Percentiles rank a stretch among this genome's conserved stretches.
Evolutionary conservation across 2,888 invertebrate genomes (phyloP).

Genomic region (Brachyptera putata): DNA sequence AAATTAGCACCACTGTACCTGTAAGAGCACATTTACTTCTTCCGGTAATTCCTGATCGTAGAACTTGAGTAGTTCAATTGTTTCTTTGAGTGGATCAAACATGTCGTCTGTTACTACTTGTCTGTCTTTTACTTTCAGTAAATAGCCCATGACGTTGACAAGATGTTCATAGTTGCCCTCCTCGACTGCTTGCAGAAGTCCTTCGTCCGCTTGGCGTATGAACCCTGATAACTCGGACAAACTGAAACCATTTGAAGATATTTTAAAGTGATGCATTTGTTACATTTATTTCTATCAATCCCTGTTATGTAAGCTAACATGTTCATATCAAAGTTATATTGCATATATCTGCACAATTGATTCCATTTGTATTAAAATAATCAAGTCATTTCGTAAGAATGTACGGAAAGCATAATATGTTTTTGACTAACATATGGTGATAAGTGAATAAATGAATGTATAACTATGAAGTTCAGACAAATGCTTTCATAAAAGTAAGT

Average conservation of each 20-base stretch:
- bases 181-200: constrained; percentile 66
- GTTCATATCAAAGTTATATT: no score
- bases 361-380: no score
- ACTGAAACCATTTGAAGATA: constrained; percentile 56
- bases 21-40: constrained; percentile 85
- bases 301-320: no score
- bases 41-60: constrained; percentile 97
- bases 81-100: constrained; percentile 92
- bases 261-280: no score
- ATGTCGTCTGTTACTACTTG: constrained; percentile 85
- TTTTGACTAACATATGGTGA: no score
- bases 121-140: constrained; percentile 89
- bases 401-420: no score
- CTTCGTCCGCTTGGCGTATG: constrained; percentile 86
- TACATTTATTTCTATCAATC: no score
- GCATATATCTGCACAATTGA: no score
- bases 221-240: constrained; percentile 82
- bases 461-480: no score
- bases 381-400: no score
- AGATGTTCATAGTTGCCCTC: constrained; percentile 80
- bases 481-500: no score
- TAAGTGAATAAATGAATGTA: no score
- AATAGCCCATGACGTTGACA: constrained; percentile 89
- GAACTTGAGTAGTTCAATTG: constrained; percentile 85
- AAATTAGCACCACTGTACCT: constrained; percentile 47